Evolutionary conservation across 2,797 vertebrate genomes (phyloP), one percentile per base, ranked within the genome.

Genomic region (Muscicapa comitata): DNA sequence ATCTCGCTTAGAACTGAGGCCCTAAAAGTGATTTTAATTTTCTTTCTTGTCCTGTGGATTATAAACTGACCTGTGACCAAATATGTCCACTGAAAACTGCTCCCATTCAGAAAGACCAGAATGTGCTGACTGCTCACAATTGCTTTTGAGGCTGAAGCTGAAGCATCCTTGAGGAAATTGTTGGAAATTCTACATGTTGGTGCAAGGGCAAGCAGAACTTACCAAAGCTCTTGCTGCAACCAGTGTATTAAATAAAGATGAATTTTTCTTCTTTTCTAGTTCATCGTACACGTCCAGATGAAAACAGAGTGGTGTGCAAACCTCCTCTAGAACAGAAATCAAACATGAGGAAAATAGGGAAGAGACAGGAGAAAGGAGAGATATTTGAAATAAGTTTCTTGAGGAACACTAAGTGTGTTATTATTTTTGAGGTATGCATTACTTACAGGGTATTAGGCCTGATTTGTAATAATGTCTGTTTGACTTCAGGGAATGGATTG

Each of bases 211-310:
- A 92, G 48, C 24, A 85, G 40, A 88, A 53, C 7, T 62, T 50
- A 40, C 7, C 0, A 0, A 54, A 58, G 35, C 23, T 62, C 28
- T 65, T 17, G 3, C n/a, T 85, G 26, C 26, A 85, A 62, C 9
- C 6, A 9, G 9, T 70, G 4, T 53, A 62, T 38, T 63, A 75
- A 83, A 71, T 28, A 63, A 45, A 8, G 2, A 4, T 15, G 29
- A 65, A 10, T 65, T 74, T 66, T 65, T 26, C 38, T 53, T 61
- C 8, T 9, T 85, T 84, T 71, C 62, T 66, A 70, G 35, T 57
- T 62, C 29, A 54, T 21, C 1, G 4, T 21, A n/a, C 3, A 4
- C 6, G 7, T 58, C 10, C 43, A 40, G 23, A 66, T 50, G 29
- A 63, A 78, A 94, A 78, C 11, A 67, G 7, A 61, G 28, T 21